Conservation (phyloP, 2,113 vertebrate genomes). For the Thunnus maccoyii region DNA sequence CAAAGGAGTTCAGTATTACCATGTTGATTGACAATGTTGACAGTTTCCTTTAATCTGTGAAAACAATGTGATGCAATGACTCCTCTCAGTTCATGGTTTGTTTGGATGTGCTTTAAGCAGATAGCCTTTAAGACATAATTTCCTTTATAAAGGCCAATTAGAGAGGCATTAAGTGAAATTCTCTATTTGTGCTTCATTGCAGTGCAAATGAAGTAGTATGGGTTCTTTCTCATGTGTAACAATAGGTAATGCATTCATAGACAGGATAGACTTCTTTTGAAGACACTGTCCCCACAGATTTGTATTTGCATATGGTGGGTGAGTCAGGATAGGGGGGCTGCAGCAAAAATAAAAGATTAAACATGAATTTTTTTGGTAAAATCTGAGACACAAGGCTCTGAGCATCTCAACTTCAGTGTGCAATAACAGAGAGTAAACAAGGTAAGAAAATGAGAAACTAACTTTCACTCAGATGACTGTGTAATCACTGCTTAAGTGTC, state of each 20-base stretch:
- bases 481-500: constrained; percentile 34
- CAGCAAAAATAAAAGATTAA: constrained; percentile 55
- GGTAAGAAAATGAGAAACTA: constrained; percentile 16
- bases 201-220: constrained; percentile 15
- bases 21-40: too few species aligned
- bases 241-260: constrained; percentile 45
- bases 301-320: constrained; percentile 58
- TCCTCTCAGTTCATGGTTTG: too few species aligned
- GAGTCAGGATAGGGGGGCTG: constrained; percentile 1
- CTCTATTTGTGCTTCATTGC: constrained; percentile 17
- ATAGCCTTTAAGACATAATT: not conserved
- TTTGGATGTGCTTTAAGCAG: too few species aligned
- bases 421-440: constrained; percentile 41
- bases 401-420: constrained; percentile 22
- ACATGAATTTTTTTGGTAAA: constrained; percentile 46
- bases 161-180: constrained; percentile 4
- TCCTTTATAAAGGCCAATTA: constrained; percentile 6
- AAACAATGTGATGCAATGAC: too few species aligned
- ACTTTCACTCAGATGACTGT: constrained; percentile 17
- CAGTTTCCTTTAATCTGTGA: too few species aligned
- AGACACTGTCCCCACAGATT: constrained; percentile 49
- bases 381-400: constrained; percentile 20
- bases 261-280: constrained; percentile 51
- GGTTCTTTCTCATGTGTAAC: constrained; percentile 31
- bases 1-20: too few species aligned